Percentiles rank a stretch among this genome's conserved stretches.
Conservation (phyloP, 2,113 vertebrate species). For the Callospermophilus lateralis region DNA sequence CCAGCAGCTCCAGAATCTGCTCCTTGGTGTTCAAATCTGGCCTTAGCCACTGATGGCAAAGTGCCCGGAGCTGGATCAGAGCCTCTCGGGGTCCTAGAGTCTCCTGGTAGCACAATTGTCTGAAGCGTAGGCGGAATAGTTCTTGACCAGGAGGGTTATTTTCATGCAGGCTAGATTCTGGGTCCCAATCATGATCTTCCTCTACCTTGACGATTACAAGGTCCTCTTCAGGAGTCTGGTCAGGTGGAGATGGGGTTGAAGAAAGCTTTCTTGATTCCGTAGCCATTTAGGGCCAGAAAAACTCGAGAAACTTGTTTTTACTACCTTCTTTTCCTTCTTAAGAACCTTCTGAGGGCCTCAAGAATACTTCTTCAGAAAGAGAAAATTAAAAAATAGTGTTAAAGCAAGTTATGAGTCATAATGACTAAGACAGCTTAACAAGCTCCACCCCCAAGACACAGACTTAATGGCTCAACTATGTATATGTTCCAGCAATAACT, state of each 20-base stretch:
- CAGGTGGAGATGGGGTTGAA: conserved; percentile 43
- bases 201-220: conserved; percentile 82
- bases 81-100: conserved; percentile 79
- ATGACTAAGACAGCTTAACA: not conserved
- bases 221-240: conserved; percentile 75
- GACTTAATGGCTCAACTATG: not conserved
- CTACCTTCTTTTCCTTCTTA: conserved; percentile 37
- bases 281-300: conserved; percentile 77
- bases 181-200: conserved; percentile 79
- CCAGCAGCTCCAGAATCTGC: conserved; percentile 79
- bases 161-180: conserved; percentile 52
- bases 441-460: not conserved
- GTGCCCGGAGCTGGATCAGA: conserved; percentile 79
- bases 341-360: conserved; percentile 16
- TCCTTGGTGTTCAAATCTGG: conserved; percentile 82
- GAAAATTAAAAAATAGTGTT: conserved; percentile 53
- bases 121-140: conserved; percentile 75
- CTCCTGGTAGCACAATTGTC: conserved; percentile 80
- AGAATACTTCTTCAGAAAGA: conserved; percentile 57
- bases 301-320: conserved; percentile 30
- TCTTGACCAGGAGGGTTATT: conserved; percentile 71
- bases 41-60: conserved; percentile 83
- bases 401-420: not conserved
- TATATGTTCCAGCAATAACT: not conserved
- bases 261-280: conserved; percentile 65